Percentiles rank a stretch among this genome's conserved stretches.
Evolutionary conservation across 2,888 invertebrate species (phyloP).

Genomic region (Hemicrepidius hirtus): DNA sequence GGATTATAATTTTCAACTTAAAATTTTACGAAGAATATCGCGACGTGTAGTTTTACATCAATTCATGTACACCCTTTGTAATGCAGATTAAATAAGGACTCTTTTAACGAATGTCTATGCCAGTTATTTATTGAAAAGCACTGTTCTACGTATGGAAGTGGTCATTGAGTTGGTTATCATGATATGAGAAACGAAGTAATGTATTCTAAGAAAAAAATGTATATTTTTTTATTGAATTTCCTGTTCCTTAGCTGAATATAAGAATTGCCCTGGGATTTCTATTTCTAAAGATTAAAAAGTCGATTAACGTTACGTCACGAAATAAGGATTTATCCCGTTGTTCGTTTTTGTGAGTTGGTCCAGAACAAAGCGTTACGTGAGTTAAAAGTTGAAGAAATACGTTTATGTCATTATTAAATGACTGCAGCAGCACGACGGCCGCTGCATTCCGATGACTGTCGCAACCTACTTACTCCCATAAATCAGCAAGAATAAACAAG

Average conservation of each 20-base stretch:
- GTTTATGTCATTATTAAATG: conserved; percentile 47
- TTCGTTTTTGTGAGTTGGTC: conserved; percentile 28
- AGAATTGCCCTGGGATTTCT: conserved; percentile 26
- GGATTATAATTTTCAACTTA: too few relatives aligned
- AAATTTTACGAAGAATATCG: too few relatives aligned
- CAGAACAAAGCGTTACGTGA: conserved; percentile 42
- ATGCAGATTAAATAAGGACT: too few relatives aligned
- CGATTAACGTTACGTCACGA: conserved; percentile 26
- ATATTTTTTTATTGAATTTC: conserved; percentile 1
- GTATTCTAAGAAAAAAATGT: background rate
- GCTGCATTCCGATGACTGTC: conserved; percentile 51
- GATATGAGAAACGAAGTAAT: too few relatives aligned
- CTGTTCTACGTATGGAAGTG: too few relatives aligned
- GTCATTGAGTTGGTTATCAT: too few relatives aligned
- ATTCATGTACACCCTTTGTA: too few relatives aligned
- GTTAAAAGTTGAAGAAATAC: conserved; percentile 43
- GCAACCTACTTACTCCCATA: conserved; percentile 56
- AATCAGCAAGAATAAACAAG: conserved; percentile 68
- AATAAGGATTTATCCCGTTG: conserved; percentile 26
- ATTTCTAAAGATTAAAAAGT: conserved; percentile 31
- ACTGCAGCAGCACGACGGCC: conserved; percentile 40
- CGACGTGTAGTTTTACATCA: too few relatives aligned
- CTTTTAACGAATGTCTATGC: too few relatives aligned
- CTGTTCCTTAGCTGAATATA: background rate
- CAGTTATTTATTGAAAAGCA: too few relatives aligned